A percentile compares a stretch with the other conserved stretches of the same genome.
Evolutionary conservation across 2,888 invertebrate species (phyloP).

Genomic region (Cataglyphis altisquamis): DNA sequence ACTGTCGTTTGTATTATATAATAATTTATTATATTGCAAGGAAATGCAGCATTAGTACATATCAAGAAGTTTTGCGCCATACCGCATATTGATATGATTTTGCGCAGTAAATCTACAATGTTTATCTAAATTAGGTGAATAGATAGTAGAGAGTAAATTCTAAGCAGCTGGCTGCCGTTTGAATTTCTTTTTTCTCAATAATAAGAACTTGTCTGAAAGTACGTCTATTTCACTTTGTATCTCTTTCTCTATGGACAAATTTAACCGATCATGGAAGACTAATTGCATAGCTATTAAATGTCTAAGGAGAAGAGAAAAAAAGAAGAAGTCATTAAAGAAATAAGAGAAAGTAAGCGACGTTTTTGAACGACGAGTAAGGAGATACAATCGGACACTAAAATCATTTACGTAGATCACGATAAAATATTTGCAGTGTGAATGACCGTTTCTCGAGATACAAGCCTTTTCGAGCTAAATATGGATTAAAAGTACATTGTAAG

Average conservation of each 20-base stretch:
- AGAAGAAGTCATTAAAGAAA: constrained; percentile 67
- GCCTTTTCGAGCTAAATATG: constrained; percentile 26
- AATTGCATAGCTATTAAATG: constrained; percentile 70
- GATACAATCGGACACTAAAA: constrained; percentile 57
- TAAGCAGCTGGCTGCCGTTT: constrained; percentile 46
- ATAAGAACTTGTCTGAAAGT: constrained; percentile 63
- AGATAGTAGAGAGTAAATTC: constrained; percentile 49
- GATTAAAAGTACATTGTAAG: constrained; percentile 19
- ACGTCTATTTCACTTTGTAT: constrained; percentile 58
- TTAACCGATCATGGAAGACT: constrained; percentile 61
- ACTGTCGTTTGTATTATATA: neutral
- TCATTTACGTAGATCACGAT: constrained; percentile 68
- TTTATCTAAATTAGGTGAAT: constrained; percentile 57
- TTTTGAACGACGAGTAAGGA: constrained; percentile 68
- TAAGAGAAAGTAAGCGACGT: constrained; percentile 71
- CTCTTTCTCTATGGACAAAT: constrained; percentile 65
- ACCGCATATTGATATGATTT: constrained; percentile 8
- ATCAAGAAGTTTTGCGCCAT: neutral
- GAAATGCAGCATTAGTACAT: neutral
- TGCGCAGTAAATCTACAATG: constrained; percentile 15
- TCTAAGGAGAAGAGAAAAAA: constrained; percentile 62
- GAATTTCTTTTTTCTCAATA: constrained; percentile 61
- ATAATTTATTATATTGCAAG: neutral
- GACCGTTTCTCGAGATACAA: constrained; percentile 38
- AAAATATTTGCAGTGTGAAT: constrained; percentile 63